Conservation (phyloP, 2,113 vertebrate genomes). For the Marmota monax region DNA sequence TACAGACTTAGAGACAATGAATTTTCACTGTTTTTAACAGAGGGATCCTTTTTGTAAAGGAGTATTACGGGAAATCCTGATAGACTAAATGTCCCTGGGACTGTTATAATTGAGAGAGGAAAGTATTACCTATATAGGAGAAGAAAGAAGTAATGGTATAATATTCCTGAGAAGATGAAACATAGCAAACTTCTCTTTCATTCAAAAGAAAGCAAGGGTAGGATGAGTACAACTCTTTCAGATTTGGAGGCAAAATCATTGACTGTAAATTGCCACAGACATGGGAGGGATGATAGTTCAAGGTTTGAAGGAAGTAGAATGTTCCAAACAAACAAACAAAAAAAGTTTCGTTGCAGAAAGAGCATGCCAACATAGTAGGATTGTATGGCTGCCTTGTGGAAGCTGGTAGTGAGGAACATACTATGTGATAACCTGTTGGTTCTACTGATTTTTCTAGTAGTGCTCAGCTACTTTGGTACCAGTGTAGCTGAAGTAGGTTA, state of each 20-base stretch:
- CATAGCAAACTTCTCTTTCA: not conserved
- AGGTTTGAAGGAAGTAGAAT: constrained; percentile 27
- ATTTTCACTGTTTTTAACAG: constrained; percentile 22
- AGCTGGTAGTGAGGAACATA: not conserved
- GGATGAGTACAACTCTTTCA: not conserved
- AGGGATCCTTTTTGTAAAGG: not conserved
- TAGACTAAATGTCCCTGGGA: not conserved
- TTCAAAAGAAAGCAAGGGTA: not conserved
- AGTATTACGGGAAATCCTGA: not conserved
- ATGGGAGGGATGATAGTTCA: not conserved
- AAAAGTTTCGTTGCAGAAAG: not conserved
- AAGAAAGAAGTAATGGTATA: not conserved
- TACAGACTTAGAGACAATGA: not conserved
- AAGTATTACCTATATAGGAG: not conserved
- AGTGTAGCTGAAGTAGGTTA: not conserved
- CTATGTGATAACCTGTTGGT: not conserved
- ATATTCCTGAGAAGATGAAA: not conserved
- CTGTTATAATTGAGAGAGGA: not conserved
- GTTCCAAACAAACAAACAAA: not conserved
- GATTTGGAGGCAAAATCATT: not conserved
- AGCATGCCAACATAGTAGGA: not conserved
- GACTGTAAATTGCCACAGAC: not conserved
- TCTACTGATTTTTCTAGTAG: not conserved
- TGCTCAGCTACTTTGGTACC: not conserved
- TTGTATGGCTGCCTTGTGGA: not conserved